phyloP scores from a whole-genome alignment of 2,797 vertebrate species.

The Trachurus trachurus region DNA sequence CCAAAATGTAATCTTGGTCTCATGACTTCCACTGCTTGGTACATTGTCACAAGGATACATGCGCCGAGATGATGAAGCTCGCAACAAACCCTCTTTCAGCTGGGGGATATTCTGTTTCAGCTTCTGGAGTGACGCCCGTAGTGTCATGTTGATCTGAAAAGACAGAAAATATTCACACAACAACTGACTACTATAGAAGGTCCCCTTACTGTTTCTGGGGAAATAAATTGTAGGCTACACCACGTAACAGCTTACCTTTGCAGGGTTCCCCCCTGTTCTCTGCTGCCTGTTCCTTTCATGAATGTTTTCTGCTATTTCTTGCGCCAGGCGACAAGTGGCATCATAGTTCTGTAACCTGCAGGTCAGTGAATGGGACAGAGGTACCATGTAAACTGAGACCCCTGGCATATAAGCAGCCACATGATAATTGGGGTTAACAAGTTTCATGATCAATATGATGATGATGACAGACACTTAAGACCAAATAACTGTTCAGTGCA shows the following conservation, averaged over 20 bases:
- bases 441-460: neutral
- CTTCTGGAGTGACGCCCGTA: conserved; percentile 91
- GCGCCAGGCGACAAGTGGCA: conserved; percentile 91
- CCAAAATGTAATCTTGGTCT: conserved; percentile 30
- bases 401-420: neutral
- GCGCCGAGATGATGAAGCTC: conserved; percentile 88
- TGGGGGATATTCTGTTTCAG: conserved; percentile 92
- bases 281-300: conserved; percentile 92
- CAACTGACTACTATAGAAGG: neutral
- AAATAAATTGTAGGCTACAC: neutral
- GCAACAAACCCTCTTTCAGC: conserved; percentile 91
- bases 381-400: neutral
- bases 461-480: neutral
- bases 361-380: neutral
- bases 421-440: neutral
- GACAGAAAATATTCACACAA: conserved; percentile 28
- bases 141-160: conserved; percentile 91
- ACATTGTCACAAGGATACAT: conserved; percentile 88
- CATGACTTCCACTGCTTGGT: conserved; percentile 34
- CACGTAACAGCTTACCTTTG: conserved; percentile 85
- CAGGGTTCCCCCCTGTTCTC: conserved; percentile 91
- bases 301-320: conserved; percentile 94
- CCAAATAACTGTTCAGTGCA: too few relatives aligned
- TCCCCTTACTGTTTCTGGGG: neutral
- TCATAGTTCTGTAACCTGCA: conserved; percentile 92